Conservation (phyloP, 2,797 vertebrate genomes). For the Myotis planiceps region DNA sequence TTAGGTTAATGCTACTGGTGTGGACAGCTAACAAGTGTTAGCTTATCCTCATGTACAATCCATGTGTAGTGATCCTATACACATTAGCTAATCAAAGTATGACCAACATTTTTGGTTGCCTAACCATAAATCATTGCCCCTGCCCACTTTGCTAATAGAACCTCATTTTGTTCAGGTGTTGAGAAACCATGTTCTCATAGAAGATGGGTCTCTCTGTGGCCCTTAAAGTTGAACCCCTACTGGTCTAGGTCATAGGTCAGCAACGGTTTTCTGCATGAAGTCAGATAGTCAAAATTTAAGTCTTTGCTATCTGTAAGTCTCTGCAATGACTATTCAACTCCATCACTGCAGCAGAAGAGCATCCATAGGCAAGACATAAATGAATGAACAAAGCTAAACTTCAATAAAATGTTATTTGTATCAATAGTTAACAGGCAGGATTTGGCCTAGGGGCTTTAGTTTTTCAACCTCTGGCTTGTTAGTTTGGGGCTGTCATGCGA, state of each 20-base stretch:
- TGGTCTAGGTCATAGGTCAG: neutral
- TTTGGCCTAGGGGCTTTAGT: neutral
- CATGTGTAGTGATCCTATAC: neutral
- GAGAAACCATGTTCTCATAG: neutral
- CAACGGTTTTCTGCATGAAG: neutral
- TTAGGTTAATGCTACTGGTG: slow-evolving; percentile 12
- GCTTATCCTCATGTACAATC: neutral
- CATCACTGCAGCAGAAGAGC: neutral
- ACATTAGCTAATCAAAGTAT: neutral
- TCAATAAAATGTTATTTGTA: neutral
- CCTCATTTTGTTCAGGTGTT: neutral
- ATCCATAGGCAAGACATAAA: neutral
- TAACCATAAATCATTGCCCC: neutral
- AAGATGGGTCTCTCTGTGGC: neutral
- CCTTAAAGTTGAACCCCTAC: neutral
- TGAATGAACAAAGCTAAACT: neutral
- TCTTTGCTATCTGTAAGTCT: neutral
- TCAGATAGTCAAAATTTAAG: neutral
- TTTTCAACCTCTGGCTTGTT: neutral
- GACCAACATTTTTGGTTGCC: neutral
- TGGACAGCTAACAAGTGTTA: neutral
- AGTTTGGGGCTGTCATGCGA: neutral
- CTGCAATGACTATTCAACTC: neutral
- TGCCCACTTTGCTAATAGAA: neutral
- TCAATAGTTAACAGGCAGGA: neutral